Evolutionary conservation across 2,797 vertebrate species (phyloP), one percentile per base, ranked within the genome.

Genomic region (Diplodus puntazzo): DNA sequence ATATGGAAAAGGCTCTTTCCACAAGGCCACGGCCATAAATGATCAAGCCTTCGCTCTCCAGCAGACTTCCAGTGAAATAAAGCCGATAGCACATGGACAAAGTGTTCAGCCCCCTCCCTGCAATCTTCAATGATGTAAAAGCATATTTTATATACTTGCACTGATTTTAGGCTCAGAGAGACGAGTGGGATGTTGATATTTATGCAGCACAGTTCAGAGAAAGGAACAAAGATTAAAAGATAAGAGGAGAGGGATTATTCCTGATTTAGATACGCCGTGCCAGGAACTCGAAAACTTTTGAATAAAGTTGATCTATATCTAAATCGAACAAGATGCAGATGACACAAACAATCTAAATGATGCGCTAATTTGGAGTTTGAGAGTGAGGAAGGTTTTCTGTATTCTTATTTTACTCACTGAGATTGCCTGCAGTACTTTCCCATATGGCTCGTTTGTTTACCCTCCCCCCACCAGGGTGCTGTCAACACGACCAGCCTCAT

Each of bases 21-120:
- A 75, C 83, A 91, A 92, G 83, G 89, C 75, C 81, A 65, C 18
- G 39, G 69, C 60, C 43, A 43, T 89, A 88, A 91, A 89, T 76
- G 77, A 91, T 75, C 55, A 43, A 59, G 52, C 69, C 71, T 60
- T 55, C 48, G 7, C 60, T 71, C 53, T 62, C 39, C 0, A 46
- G 64, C 20, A 9, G 17, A 34, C 55, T 11, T 77, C 53, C 52
- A 43, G 64, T 54, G 73, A 81, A 72, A 84, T 81, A 80, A 83
- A 77, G 42, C 59, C 4, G 5, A 48, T 73, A 81, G 55, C n/a
- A 80, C 81, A 83, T 48, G 74, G 63, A 10, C 21, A 46, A n/a
- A 59, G 53, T 16, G 50, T 25, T 43, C 20, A 72, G 52, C 5
- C 13, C 71, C 58, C n/a, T 50, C 16, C 43, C 54, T 20, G 0